Conservation (phyloP, 2,113 vertebrate genomes). For the Thunnus maccoyii region DNA sequence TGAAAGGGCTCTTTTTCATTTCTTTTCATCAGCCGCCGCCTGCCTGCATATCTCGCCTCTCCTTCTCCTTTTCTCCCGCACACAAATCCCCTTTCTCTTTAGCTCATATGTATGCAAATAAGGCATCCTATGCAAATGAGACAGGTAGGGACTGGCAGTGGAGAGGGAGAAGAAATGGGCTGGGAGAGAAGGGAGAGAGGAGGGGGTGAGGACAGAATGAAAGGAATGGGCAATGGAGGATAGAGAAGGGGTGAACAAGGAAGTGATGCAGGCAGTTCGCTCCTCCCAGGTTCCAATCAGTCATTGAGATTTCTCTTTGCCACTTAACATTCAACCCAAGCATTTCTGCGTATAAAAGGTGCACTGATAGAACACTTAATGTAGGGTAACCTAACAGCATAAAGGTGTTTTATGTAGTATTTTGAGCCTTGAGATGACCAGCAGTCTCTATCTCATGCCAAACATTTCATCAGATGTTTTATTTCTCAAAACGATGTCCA, state of each 20-base stretch:
- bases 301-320: conserved; percentile 22
- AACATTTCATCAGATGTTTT: neutral
- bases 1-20: conserved; percentile 76
- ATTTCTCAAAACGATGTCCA: conserved; percentile 3
- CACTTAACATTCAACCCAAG: neutral
- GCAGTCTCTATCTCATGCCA: conserved; percentile 15
- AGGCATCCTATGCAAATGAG: conserved; percentile 82
- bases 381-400: no score
- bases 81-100: conserved; percentile 80
- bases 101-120: conserved; percentile 85
- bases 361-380: neutral
- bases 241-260: conserved; percentile 46
- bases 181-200: neutral
- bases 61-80: conserved; percentile 55
- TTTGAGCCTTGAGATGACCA: neutral
- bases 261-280: conserved; percentile 39
- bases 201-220: conserved; percentile 24
- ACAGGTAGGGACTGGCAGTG: conserved; percentile 67
- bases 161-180: conserved; percentile 57
- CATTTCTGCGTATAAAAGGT: neutral
- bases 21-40: conserved; percentile 76
- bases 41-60: conserved; percentile 71
- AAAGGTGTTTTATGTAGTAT: conserved; percentile 14
- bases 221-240: conserved; percentile 39
- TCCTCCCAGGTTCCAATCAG: conserved; percentile 27